Percentiles rank a stretch among this genome's conserved stretches.
phyloP scores from a whole-genome alignment of 2,888 invertebrate species.

The Lasioglossum lativentre region DNA sequence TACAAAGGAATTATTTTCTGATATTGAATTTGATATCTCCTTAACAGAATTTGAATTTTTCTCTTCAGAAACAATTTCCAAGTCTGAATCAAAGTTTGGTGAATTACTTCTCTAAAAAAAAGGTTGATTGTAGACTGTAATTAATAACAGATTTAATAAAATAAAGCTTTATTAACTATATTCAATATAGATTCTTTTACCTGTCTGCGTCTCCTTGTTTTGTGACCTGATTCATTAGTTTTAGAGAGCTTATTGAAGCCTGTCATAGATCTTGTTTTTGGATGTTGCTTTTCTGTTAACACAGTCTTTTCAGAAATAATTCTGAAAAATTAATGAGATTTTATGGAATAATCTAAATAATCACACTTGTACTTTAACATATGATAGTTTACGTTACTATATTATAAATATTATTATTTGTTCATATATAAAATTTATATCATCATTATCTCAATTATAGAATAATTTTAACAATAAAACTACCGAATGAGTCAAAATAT shows the following conservation, averaged over 20 bases:
- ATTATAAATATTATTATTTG: neutral
- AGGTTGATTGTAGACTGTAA: neutral
- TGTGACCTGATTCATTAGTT: no score
- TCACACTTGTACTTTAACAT: no score
- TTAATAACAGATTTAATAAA: neutral
- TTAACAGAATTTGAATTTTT: neutral
- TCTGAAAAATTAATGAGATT: constrained; percentile 17
- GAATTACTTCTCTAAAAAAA: constrained; percentile 20
- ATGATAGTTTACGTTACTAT: no score
- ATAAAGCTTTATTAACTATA: neutral
- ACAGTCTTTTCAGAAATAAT: neutral
- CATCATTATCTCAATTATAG: neutral
- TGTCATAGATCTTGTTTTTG: neutral
- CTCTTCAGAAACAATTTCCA: constrained; percentile 46
- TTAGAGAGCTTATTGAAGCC: no score
- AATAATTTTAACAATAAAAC: neutral
- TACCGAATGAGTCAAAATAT: no score
- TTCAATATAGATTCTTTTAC: constrained; percentile 17
- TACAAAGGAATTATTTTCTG: constrained; percentile 39
- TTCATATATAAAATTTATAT: neutral
- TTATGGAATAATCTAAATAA: neutral
- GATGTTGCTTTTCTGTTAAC: rapidly evolving
- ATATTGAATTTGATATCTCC: neutral
- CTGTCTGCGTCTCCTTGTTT: neutral
- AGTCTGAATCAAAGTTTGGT: constrained; percentile 26